Base-by-base conservation (phyloP, 2,888 invertebrate species). In the Nomada fucata region DNA sequence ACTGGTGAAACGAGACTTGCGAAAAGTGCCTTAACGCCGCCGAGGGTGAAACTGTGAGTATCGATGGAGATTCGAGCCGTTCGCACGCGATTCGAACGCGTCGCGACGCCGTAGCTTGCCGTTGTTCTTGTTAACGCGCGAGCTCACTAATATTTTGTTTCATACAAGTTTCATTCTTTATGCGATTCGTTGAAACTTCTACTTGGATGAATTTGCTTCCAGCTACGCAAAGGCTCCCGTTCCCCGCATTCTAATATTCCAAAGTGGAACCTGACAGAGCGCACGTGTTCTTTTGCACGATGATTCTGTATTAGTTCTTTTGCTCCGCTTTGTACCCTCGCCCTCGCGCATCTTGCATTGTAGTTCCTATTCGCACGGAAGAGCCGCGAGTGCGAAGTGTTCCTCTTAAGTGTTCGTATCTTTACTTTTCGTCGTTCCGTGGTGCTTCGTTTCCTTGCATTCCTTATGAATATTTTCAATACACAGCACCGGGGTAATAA, bases 71-170 rank as follows among this genome's bases (percentile, higher is more conserved):
- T 82, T 79, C 76, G 79, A 79, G 15, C 47, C 9, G 36, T 4
- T 44, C 11, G 83, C 20, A 42, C 42, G 36, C 23, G n/a, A 42
- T 67, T 36, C 13, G 13, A 2, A 44, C 3, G 52, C 7, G 29
- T 65, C 50, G 26, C n/a, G 29, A 5, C 65, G 13, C 29, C 50
- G 36, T 53, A n/a, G 50, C 26, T 10, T 47, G 26, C 23, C 53
- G 53, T 68, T 73, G 72, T 76, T 76, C 82, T 72, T 79, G 79
- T 82, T 82, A 85, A 52, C 76, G 67, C 36, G 69, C 79, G 7
- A 9, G 36, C 0, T 36, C 5, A 9, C 36, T 36, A 5, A 36
- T 36, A 36, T 36, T 36, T 36, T 36, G 55, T 11, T 57, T 26
- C 13, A 10, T 57, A 26, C 23, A 36, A 36, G 23, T 13, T 13